Conservation (phyloP, 2,113 vertebrate species). For the Craseonycteris thonglongyai region DNA sequence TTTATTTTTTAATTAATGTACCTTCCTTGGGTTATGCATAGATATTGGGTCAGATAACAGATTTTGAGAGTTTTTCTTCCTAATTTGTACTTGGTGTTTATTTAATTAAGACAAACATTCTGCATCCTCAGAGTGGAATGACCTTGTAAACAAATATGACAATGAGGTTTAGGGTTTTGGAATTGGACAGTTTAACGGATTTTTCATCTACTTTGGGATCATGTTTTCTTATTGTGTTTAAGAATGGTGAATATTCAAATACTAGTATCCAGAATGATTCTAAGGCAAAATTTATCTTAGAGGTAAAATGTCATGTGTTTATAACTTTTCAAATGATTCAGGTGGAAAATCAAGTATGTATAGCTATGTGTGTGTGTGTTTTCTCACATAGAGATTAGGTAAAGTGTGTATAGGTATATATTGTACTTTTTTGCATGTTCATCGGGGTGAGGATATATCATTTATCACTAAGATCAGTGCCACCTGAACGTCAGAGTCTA, state of each 20-base stretch:
- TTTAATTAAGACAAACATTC: background rate
- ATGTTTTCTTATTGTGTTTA: background rate
- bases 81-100: background rate
- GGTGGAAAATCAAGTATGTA: background rate
- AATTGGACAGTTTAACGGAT: background rate
- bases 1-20: background rate
- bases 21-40: background rate
- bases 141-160: background rate
- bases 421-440: background rate
- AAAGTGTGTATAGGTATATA: background rate
- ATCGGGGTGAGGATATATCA: background rate
- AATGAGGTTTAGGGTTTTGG: background rate
- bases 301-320: background rate
- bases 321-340: background rate
- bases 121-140: background rate
- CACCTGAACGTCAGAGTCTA: background rate
- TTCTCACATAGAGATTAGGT: background rate
- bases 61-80: background rate
- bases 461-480: background rate
- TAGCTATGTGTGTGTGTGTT: background rate
- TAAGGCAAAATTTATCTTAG: background rate
- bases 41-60: background rate
- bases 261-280: background rate
- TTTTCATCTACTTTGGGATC: background rate
- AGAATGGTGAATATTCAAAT: constrained; percentile 3